Evolutionary conservation across 2,113 vertebrate species (phyloP), one percentile per base, ranked within the genome.

Genomic region (Heteronetta atricapilla): DNA sequence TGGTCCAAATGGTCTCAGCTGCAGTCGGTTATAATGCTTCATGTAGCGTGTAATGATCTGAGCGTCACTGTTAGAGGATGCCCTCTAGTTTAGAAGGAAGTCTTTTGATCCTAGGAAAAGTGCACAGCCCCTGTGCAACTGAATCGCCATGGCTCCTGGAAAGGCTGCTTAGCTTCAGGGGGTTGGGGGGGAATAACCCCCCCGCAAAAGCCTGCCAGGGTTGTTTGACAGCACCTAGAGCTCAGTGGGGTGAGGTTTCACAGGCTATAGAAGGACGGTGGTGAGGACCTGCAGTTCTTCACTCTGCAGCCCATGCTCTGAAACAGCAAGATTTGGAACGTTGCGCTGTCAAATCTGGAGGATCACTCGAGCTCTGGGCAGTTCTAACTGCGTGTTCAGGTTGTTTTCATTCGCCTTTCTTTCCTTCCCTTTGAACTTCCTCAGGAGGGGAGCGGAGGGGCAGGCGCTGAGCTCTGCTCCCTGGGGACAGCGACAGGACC

Each of bases 201-300:
- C 11, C 5, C 29, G 23, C 11, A 29, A 26, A 0, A 6, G 16
- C 17, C 1, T 75, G 40, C 29, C 64, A 25, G 82, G 33, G 25
- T 60, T 79, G 15, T n/a, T 20, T 75, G 28, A 12, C 52, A 14
- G 64, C 3, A 34, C 72, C 13, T 13, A 3, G 50, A 36, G 50
- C 3, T n/a, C 16, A 66, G 59, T 0, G 42, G 36, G 10, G 29
- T 25, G 8, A 31, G 18, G 23, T 75, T 38, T 23, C 44, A 26
- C n/a, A 6, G 2, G 13, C 64, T 64, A 0, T 1, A 11, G 42
- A 20, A 4, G 42, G 50, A 3, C 73, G 21, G 46, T 7, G 34
- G 36, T 0, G 3, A 50, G 59, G 82, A 48, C 29, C 79, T 82
- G 69, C 4, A 13, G 4, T 5, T 40, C 59, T 4, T 19, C 60